These are phyloP conservation scores for Perithous albicinctus DNA, from an alignment of 2,888 invertebrate genomes.

Conservation along the genomic window DNA sequence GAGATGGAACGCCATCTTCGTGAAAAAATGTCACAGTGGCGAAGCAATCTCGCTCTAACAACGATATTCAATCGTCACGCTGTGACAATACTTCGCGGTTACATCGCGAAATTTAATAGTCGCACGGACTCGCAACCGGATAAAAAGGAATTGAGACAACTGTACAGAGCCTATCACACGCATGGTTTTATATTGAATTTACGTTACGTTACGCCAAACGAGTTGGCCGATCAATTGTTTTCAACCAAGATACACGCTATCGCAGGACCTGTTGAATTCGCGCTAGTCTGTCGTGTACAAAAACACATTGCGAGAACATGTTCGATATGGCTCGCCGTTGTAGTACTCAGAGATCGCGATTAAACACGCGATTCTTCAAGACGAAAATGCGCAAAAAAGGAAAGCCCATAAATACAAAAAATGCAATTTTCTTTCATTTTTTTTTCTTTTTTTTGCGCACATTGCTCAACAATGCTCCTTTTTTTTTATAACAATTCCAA, in stretches of 20 bases:
- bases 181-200: conserved; percentile 81
- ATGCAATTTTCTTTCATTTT: not conserved
- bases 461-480: conserved; percentile 80
- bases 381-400: too few species aligned
- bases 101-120: conserved; percentile 73
- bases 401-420: not conserved
- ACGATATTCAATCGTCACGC: conserved; percentile 82
- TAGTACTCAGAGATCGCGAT: conserved; percentile 78
- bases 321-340: conserved; percentile 80
- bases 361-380: conserved; percentile 61
- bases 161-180: conserved; percentile 80
- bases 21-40: conserved; percentile 78
- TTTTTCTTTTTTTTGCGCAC: conserved; percentile 58
- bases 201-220: conserved; percentile 74
- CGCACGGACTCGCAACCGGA: conserved; percentile 74
- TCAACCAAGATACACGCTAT: conserved; percentile 80
- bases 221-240: conserved; percentile 76
- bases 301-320: conserved; percentile 79
- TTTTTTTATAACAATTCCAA: conserved; percentile 79
- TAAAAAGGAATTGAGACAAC: conserved; percentile 79
- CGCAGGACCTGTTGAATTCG: conserved; percentile 81
- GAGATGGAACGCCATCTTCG: conserved; percentile 78
- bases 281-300: conserved; percentile 79
- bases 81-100: conserved; percentile 75
- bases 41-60: conserved; percentile 76